These are phyloP conservation scores for Ophioderma brevispina DNA, from an alignment of 35 echinoderm and acorn worm genomes.

Conservation along the genomic window DNA sequence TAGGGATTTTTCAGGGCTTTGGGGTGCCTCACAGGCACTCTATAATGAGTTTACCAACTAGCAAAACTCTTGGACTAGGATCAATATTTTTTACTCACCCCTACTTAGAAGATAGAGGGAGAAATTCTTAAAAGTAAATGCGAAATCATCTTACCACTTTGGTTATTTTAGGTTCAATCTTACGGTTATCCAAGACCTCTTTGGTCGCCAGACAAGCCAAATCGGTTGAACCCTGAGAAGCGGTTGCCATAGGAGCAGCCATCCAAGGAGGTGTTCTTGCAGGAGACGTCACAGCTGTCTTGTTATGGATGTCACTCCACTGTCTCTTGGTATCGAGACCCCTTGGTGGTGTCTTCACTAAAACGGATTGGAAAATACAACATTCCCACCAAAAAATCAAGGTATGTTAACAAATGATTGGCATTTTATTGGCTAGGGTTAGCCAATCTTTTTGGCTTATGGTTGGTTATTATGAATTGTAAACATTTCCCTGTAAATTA, in stretches of 20 bases:
- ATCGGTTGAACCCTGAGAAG: slow-evolving; percentile 98
- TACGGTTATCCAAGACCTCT: slow-evolving; percentile 86
- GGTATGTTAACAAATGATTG: no score
- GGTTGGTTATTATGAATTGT: no score
- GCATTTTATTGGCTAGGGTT: no score
- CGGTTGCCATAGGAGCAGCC: slow-evolving; percentile 95
- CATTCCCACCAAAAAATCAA: slow-evolving; percentile 97
- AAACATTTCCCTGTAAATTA: no score
- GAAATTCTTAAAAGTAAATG: no score
- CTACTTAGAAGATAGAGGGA: no score
- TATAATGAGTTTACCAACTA: no score
- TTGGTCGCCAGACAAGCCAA: slow-evolving; percentile 88
- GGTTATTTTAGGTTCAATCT: slow-evolving; percentile 68
- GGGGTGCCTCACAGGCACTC: no score
- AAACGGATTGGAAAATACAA: slow-evolving; percentile 97
- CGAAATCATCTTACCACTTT: neutral
- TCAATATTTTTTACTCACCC: no score
- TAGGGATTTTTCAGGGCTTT: no score
- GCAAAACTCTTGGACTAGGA: no score
- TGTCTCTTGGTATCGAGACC: slow-evolving; percentile 95
- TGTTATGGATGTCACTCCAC: slow-evolving; percentile 86
- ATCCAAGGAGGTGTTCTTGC: slow-evolving; percentile 98
- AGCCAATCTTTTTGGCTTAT: no score
- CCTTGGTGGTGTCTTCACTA: slow-evolving; percentile 97
- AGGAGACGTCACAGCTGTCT: slow-evolving; percentile 96